These are phyloP conservation scores for Mesaphorura yosii DNA, from an alignment of 1,140 invertebrate species.

Conservation along the genomic window DNA sequence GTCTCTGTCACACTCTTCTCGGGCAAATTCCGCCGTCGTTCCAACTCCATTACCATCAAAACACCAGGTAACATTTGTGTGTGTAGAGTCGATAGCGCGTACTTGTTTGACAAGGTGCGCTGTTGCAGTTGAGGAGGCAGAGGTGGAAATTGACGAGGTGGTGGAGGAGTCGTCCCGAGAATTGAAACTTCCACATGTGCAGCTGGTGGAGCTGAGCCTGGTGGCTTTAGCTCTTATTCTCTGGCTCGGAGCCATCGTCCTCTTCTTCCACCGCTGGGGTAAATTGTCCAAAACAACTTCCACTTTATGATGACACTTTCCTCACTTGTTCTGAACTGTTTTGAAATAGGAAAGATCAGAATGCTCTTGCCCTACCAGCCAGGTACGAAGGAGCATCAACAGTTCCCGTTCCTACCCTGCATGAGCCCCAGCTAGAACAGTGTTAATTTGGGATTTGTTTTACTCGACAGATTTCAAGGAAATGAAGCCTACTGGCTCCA, in stretches of 20 bases:
- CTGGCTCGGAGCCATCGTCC: constrained; percentile 73
- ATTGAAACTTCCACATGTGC: constrained; percentile 46
- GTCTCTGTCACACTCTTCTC: constrained; percentile 67
- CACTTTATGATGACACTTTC: not conserved
- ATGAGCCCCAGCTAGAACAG: too few species aligned
- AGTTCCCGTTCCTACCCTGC: too few species aligned
- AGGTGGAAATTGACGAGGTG: constrained; percentile 2
- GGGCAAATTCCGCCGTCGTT: constrained; percentile 53
- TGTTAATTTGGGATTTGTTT: too few species aligned
- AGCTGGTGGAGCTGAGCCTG: constrained; percentile 74
- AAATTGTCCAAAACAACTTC: not conserved
- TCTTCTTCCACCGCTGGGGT: constrained; percentile 56
- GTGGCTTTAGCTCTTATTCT: constrained; percentile 71
- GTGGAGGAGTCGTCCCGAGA: not conserved
- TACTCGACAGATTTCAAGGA: too few species aligned
- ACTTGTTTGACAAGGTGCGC: too few species aligned
- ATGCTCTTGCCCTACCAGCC: constrained; percentile 86
- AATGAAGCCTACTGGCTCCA: constrained; percentile 20
- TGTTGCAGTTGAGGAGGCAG: constrained; percentile 12
- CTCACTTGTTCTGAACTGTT: constrained; percentile 25
- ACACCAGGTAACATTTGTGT: constrained; percentile 76
- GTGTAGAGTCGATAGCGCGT: too few species aligned
- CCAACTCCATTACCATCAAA: constrained; percentile 70
- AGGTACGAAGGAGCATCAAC: constrained; percentile 75
- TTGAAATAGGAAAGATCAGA: constrained; percentile 81